These are phyloP conservation scores for Calameuta filiformis DNA, from an alignment of 2,888 invertebrate species.

Conservation along the genomic window DNA sequence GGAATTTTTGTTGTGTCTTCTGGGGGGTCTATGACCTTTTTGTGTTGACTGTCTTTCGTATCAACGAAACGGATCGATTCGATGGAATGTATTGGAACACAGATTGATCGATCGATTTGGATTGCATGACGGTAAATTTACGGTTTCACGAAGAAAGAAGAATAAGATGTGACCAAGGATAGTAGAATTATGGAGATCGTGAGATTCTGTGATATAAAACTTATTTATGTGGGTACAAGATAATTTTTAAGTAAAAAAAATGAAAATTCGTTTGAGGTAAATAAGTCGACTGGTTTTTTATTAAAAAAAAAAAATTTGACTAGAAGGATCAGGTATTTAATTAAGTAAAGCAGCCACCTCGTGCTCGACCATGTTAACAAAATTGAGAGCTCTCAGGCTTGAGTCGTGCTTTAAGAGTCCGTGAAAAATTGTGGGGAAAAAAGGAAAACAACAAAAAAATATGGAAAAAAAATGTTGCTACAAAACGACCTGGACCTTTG, in stretches of 20 bases:
- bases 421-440: not conserved
- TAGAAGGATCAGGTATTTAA: conserved; percentile 30
- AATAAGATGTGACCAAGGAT: too few species aligned
- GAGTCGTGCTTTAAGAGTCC: not conserved
- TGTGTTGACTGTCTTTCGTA: too few species aligned
- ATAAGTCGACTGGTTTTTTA: not conserved
- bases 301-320: too few species aligned
- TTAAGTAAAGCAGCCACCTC: conserved; percentile 40
- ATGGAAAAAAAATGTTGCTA: not conserved
- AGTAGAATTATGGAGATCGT: not conserved
- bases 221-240: not conserved
- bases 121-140: too few species aligned
- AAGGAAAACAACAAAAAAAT: not conserved
- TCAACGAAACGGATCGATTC: too few species aligned
- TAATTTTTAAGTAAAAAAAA: not conserved
- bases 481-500: not conserved
- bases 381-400: conserved; percentile 14
- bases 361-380: conserved; percentile 26
- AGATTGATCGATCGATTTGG: too few species aligned
- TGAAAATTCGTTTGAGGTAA: not conserved
- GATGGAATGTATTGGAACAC: too few species aligned
- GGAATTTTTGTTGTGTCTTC: too few species aligned
- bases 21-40: too few species aligned
- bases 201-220: not conserved
- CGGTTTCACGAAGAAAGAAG: too few species aligned